These are phyloP conservation scores for Thaumatotibia leucotreta DNA, from an alignment of 1,140 invertebrate species.

Conservation along the genomic window DNA sequence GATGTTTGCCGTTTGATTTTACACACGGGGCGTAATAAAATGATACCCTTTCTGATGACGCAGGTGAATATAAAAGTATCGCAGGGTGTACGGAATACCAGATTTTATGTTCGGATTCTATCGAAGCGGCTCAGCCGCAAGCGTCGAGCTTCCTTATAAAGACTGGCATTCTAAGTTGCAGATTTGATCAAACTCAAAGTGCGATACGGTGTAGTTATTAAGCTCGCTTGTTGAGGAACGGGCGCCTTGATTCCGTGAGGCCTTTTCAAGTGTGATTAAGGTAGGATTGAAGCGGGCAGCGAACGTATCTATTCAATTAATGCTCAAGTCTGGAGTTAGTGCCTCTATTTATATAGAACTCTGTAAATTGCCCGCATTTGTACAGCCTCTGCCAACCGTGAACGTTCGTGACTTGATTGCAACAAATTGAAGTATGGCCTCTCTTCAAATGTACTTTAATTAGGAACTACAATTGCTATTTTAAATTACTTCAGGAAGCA, in stretches of 20 bases:
- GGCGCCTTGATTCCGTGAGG: conserved; percentile 35
- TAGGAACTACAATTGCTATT: not conserved
- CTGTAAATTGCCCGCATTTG: conserved; percentile 54
- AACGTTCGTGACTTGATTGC: conserved; percentile 34
- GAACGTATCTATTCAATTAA: conserved; percentile 73
- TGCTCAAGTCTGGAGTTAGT: conserved; percentile 50
- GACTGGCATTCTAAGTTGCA: conserved; percentile 9
- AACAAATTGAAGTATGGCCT: conserved; percentile 46
- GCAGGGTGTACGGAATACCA: not conserved
- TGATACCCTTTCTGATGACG: conserved; percentile 3
- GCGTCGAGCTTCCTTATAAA: not conserved
- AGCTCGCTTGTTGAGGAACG: conserved; percentile 38
- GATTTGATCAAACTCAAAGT: conserved; percentile 45
- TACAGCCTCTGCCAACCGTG: conserved; percentile 32
- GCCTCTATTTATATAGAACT: conserved; percentile 61
- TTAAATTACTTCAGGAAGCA: too few relatives aligned
- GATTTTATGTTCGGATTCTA: not conserved
- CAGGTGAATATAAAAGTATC: conserved; percentile 6
- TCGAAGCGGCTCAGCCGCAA: not conserved
- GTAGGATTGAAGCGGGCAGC: conserved; percentile 56
- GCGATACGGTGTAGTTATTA: conserved; percentile 60
- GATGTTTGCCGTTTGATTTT: conserved; percentile 49
- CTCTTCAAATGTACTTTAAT: conserved; percentile 20
- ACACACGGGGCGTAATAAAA: conserved; percentile 7
- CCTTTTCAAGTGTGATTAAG: conserved; percentile 69